Base-by-base conservation (phyloP, 2,113 vertebrate species). In the Prietella phreatophila region DNA sequence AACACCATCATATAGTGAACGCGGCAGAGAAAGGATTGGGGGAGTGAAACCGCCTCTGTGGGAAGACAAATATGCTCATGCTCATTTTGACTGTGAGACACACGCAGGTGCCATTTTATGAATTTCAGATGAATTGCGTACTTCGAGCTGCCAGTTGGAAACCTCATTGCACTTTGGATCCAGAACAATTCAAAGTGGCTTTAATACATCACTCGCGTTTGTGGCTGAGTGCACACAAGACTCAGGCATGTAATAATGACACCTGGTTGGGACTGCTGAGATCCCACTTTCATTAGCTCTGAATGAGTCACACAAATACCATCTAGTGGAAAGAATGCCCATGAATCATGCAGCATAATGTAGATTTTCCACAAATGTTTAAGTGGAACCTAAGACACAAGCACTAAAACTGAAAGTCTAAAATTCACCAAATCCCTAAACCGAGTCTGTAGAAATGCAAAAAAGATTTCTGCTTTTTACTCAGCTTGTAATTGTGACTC, bases 101-200 rank as follows among this genome's bases (percentile, higher is more conserved):
- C 82, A 71, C 88, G 84, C 92, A 93, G 88, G 90, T 92, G 89
- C 87, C 87, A 58, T 90, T 93, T 92, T 91, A 92, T 89, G 76
- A 84, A 91, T 89, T 83, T 20, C 39, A 47, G 47, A 65, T 42
- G 87, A 27, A 71, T 33, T 71, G 50, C 63, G 85, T 89, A 89
- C 91, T 91, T 89, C 90, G 65, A 81, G 83, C 90, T 84, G 92
- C 80, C 84, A 90, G 9, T 33, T 83, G 86, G 86, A 87, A 83
- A 83, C 67, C 55, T 39, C 65, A 42, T 4, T 73, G 86, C 42
- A 20, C 7, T 15, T 25, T 42, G 79, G 79, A 83, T 83, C 65
- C 79, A 75, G 53, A 67, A 85, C 90, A 78, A 67, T 58, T 58
- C n/a, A 91, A 91, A 78, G 86, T 87, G 90, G 91, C 76, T 84